Conservation (phyloP, 2,113 vertebrate species). For the Epinephelus cyanopodus region DNA sequence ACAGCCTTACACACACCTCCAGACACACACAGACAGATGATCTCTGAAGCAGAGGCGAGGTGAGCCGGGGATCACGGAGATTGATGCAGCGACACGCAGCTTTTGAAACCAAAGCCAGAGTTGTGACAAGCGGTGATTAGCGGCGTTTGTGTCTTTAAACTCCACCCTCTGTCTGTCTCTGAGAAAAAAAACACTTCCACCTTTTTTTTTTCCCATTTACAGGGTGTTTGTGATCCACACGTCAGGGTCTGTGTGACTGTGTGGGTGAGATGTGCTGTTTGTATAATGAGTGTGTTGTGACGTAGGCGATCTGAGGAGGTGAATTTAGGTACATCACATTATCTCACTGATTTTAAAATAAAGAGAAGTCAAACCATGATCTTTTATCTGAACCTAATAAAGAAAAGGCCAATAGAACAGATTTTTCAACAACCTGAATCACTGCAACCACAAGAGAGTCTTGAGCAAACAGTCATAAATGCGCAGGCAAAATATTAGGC, state of each 20-base stretch:
- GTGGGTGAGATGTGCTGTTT: not conserved
- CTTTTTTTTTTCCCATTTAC: not conserved
- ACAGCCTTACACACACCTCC: constrained; percentile 3
- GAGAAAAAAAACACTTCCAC: constrained; percentile 18
- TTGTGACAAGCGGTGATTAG: constrained; percentile 71
- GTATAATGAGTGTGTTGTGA: not conserved
- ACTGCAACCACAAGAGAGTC: too few relatives aligned
- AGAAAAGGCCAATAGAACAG: too few relatives aligned
- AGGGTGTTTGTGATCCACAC: constrained; percentile 4
- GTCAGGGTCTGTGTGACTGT: not conserved
- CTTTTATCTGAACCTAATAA: too few relatives aligned
- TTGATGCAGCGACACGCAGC: constrained; percentile 45
- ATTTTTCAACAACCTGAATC: too few relatives aligned
- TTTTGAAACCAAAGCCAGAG: constrained; percentile 54
- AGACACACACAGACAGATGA: constrained; percentile 10
- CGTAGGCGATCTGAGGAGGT: not conserved
- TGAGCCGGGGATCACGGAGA: constrained; percentile 53
- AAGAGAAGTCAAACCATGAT: too few relatives aligned
- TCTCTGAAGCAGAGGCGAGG: constrained; percentile 53
- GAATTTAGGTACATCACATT: not conserved
- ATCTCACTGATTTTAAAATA: not conserved
- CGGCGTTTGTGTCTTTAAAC: constrained; percentile 48
- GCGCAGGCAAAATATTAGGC: too few relatives aligned
- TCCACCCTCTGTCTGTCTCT: constrained; percentile 52
- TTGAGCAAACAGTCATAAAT: too few relatives aligned